Evolutionary conservation across 2,797 vertebrate species (phyloP).

Genomic region (Sebastiscus tertius): DNA sequence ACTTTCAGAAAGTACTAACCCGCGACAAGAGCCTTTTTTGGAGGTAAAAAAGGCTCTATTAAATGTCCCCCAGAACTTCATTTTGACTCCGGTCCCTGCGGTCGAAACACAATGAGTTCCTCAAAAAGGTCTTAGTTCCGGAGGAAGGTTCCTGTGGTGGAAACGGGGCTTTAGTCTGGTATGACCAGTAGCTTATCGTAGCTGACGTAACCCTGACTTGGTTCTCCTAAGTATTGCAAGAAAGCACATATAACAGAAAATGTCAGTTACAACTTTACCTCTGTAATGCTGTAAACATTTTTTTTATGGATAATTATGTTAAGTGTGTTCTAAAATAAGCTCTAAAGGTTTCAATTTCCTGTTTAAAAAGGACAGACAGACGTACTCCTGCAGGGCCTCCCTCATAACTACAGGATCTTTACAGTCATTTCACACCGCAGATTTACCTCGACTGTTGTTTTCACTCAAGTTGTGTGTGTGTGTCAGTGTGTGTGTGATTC

Average conservation of each 20-base stretch:
- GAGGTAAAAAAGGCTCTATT: too few relatives aligned
- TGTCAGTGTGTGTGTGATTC: constrained; percentile 39
- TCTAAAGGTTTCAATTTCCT: neutral
- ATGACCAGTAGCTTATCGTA: neutral
- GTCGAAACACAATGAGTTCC: too few relatives aligned
- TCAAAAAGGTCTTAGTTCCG: too few relatives aligned
- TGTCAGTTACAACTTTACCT: neutral
- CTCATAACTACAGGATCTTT: neutral
- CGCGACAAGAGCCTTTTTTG: fast-evolving
- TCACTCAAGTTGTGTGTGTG: constrained; percentile 17
- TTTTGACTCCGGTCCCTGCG: too few relatives aligned
- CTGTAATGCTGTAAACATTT: neutral
- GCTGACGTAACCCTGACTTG: neutral
- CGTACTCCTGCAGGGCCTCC: neutral
- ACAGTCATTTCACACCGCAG: constrained; percentile 3
- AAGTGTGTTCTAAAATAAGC: neutral
- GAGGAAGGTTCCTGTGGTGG: too few relatives aligned
- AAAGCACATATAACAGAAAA: neutral
- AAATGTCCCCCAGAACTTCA: too few relatives aligned
- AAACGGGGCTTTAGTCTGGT: neutral
- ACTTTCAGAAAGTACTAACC: too few relatives aligned
- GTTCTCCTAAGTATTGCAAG: neutral
- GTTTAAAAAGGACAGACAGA: neutral
- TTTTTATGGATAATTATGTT: neutral
- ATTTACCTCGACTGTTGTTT: constrained; percentile 26